Percentiles rank a stretch among this genome's conserved stretches.
Evolutionary conservation across 2,113 vertebrate genomes (phyloP).

Genomic region (Myiagra hebetior): DNA sequence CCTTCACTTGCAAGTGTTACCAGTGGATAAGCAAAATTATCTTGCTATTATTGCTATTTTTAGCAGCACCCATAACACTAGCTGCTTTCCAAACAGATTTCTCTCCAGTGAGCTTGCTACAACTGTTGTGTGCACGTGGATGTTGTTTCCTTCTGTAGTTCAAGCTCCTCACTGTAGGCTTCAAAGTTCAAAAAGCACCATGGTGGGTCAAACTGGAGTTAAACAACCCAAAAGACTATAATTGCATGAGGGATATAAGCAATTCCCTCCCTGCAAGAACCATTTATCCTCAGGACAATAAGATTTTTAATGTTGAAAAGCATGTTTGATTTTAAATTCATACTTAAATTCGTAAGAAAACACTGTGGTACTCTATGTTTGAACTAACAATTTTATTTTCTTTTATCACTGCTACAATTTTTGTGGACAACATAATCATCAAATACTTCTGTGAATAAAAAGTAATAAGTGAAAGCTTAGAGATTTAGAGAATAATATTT

Average conservation of each 20-base stretch:
- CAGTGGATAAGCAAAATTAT: neutral
- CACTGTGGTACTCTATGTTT: neutral
- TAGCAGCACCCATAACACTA: neutral
- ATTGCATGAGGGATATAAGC: neutral
- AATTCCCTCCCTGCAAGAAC: neutral
- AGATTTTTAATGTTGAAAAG: neutral
- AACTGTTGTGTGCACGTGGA: neutral
- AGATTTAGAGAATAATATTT: neutral
- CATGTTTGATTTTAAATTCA: neutral
- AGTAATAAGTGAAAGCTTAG: conserved; percentile 21
- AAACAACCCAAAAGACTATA: neutral
- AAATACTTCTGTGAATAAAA: neutral
- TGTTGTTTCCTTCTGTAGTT: neutral
- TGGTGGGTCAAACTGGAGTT: neutral
- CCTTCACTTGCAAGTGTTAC: neutral
- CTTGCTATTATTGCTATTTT: neutral
- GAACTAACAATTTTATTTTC: neutral
- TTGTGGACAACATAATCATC: neutral
- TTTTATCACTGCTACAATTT: neutral
- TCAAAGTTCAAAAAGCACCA: neutral
- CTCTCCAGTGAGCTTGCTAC: neutral
- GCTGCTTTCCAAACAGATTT: neutral
- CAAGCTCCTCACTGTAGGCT: neutral
- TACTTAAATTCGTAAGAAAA: neutral
- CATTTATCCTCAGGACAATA: neutral